Percentiles rank a stretch among this genome's conserved stretches.
Conservation (phyloP, 2,113 vertebrate genomes). For the Solea solea region DNA sequence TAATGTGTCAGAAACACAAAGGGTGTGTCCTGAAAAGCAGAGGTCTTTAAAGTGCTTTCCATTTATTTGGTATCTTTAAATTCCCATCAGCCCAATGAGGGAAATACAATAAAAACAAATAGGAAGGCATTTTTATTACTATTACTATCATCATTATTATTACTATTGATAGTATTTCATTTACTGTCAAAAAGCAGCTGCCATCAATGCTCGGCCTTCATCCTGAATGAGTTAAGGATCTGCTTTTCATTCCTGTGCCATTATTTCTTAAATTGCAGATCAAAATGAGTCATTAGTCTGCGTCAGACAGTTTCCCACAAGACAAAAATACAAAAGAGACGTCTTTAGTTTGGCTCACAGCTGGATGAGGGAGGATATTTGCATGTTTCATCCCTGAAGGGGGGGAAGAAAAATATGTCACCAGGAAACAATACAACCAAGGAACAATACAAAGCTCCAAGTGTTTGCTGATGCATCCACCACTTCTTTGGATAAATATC, state of each 20-base stretch:
- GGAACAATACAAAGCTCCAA: not conserved
- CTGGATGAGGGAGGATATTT: not conserved
- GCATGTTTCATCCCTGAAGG: slow-evolving; percentile 7
- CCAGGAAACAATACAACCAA: not conserved
- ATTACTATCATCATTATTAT: no score
- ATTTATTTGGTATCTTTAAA: slow-evolving; percentile 50
- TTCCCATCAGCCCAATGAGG: slow-evolving; percentile 28
- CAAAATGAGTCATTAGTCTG: slow-evolving; percentile 1
- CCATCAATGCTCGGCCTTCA: not conserved
- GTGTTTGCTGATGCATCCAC: not conserved
- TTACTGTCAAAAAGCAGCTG: not conserved
- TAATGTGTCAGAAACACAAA: slow-evolving; percentile 76
- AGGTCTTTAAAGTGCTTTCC: slow-evolving; percentile 37
- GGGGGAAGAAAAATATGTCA: not conserved
- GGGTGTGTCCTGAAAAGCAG: slow-evolving; percentile 63
- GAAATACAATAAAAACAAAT: slow-evolving; percentile 55
- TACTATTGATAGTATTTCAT: not conserved
- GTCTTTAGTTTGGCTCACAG: not conserved
- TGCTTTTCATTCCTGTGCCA: slow-evolving; percentile 6
- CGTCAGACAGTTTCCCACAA: slow-evolving; percentile 10
- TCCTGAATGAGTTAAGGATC: not conserved
- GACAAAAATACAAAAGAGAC: not conserved
- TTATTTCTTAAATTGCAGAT: slow-evolving; percentile 8
- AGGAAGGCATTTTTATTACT: not conserved
- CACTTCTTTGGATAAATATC: not conserved